A percentile compares a stretch with the other conserved stretches of the same genome.
These are phyloP conservation scores for Monochamus alternatus DNA, from an alignment of 2,888 invertebrate genomes.

Conservation along the genomic window DNA sequence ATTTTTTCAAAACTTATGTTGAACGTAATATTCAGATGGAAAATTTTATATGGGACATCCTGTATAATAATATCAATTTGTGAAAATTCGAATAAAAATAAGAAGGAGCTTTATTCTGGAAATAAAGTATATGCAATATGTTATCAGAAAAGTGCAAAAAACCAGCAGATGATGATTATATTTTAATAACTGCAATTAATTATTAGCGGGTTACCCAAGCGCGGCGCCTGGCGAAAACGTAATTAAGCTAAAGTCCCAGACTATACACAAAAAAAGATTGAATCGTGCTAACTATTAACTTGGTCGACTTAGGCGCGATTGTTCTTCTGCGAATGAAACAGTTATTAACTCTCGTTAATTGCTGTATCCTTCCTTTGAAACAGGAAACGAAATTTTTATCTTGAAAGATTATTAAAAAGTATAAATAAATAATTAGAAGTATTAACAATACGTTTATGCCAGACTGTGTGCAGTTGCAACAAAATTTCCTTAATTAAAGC, in stretches of 20 bases:
- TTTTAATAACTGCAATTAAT: conserved; percentile 10
- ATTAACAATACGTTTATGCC: not conserved
- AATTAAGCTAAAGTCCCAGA: conserved; percentile 9
- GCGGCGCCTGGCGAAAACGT: not conserved
- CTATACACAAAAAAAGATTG: conserved; percentile 11
- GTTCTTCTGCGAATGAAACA: conserved; percentile 7
- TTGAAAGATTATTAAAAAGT: conserved; percentile 1
- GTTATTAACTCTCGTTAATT: conserved; percentile 20
- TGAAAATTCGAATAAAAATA: no score
- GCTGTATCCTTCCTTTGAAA: conserved; percentile 12
- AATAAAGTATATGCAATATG: not conserved
- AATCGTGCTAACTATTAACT: conserved; percentile 9
- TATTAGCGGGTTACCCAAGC: conserved; percentile 5
- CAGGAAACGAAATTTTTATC: conserved; percentile 10
- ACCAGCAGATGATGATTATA: not conserved
- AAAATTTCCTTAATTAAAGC: not conserved
- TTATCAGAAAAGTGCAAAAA: not conserved
- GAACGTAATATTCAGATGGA: no score
- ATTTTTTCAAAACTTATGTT: no score
- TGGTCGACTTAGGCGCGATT: conserved; percentile 3
- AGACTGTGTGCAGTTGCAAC: no score
- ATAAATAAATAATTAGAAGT: conserved; percentile 10
- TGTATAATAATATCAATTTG: no score
- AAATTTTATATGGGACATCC: no score
- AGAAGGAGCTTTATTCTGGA: no score